Conservation (phyloP, 92 coral and sea anemone species). For the Desmophyllum pertusum region DNA sequence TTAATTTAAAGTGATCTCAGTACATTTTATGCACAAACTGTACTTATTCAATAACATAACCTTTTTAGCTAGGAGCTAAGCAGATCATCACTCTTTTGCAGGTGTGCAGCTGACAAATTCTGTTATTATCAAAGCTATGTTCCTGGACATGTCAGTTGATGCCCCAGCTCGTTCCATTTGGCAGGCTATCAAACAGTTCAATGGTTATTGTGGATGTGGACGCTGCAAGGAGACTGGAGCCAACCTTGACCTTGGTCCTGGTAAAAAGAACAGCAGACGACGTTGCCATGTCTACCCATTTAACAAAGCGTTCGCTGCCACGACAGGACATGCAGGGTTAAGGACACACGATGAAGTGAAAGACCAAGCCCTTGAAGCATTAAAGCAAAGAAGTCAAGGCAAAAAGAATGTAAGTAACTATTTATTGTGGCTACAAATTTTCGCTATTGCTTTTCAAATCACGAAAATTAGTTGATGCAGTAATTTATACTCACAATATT, state of each 20-base stretch:
- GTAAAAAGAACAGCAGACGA: constrained; percentile 37
- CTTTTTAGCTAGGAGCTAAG: constrained; percentile 7
- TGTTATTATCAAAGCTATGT: constrained; percentile 29
- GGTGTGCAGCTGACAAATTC: constrained; percentile 10
- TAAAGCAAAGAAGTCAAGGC: constrained; percentile 46
- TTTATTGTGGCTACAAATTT: no score
- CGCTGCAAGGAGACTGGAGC: constrained; percentile 57
- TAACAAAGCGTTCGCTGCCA: constrained; percentile 37
- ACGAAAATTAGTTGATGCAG: no score
- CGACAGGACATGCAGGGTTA: constrained; percentile 56
- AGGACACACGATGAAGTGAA: constrained; percentile 45
- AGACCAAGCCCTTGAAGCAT: constrained; percentile 50
- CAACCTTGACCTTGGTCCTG: constrained; percentile 59
- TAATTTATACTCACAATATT: no score
- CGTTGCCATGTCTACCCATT: constrained; percentile 63
- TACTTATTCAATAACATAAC: background rate
- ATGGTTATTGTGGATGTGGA: constrained; percentile 69
- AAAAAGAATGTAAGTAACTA: constrained; percentile 33
- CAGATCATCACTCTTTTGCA: background rate
- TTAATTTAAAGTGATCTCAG: no score
- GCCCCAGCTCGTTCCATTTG: constrained; percentile 61
- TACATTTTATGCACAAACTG: background rate
- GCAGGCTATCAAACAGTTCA: constrained; percentile 48
- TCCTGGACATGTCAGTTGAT: constrained; percentile 62
- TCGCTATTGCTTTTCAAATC: no score